These are phyloP conservation scores for Eupithecia exiguata DNA, from an alignment of 2,888 invertebrate genomes.

Conservation along the genomic window DNA sequence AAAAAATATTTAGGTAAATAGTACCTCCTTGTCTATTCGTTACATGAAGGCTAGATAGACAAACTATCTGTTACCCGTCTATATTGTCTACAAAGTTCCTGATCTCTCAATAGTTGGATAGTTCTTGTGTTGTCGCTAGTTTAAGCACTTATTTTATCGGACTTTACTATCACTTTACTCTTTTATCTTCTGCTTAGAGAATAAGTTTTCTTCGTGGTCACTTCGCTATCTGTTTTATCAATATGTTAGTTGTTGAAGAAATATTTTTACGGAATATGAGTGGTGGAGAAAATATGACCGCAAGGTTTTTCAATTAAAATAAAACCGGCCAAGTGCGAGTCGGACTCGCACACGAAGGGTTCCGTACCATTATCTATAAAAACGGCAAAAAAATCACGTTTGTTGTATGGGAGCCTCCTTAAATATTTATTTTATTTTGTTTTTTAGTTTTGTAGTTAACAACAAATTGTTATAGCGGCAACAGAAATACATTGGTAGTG, in stretches of 20 bases:
- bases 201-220: slow-evolving; percentile 15
- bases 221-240: slow-evolving; percentile 8
- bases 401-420: no score
- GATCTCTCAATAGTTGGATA: slow-evolving; percentile 18
- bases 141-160: slow-evolving; percentile 23
- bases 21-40: neutral
- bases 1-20: no score
- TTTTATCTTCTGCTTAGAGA: slow-evolving; percentile 22
- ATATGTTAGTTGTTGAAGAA: neutral
- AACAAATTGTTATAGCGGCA: no score
- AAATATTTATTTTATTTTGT: no score
- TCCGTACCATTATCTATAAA: no score
- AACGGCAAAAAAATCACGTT: no score
- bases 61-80: neutral
- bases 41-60: neutral
- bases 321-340: no score
- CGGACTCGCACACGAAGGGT: no score
- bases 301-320: neutral
- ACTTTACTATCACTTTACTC: slow-evolving; percentile 8
- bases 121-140: slow-evolving; percentile 16
- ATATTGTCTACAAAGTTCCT: slow-evolving; percentile 9
- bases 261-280: neutral
- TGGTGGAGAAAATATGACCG: neutral
- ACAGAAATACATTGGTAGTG: no score
- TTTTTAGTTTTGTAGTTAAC: no score